phyloP scores from a whole-genome alignment of 2,888 invertebrate species.

The Dryobotodes eremita region DNA sequence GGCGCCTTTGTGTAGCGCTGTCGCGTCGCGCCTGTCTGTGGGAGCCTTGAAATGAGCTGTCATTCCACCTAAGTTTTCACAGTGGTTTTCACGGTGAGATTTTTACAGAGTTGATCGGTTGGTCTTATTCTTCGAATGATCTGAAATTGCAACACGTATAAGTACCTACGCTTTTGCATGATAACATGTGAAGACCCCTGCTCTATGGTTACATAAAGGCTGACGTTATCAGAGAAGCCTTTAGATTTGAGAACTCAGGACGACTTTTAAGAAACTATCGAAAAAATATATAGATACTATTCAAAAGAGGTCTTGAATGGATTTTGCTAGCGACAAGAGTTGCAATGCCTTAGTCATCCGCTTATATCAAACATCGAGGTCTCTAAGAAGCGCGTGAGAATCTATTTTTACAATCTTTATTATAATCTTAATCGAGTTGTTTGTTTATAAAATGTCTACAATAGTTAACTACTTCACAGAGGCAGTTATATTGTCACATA shows the following conservation, averaged over 20 bases:
- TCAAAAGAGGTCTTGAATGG: background rate
- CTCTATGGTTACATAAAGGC: too few species aligned
- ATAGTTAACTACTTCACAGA: background rate
- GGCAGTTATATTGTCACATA: background rate
- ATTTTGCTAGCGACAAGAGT: constrained; percentile 1
- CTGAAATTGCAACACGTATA: too few species aligned
- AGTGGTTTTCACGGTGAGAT: background rate
- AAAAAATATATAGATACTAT: background rate
- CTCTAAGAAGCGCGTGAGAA: background rate
- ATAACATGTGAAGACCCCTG: too few species aligned
- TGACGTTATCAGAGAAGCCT: background rate
- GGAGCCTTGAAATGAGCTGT: background rate
- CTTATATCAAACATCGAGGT: background rate
- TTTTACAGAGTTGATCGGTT: background rate
- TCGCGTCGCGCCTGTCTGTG: too few species aligned
- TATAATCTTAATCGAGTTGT: constrained; percentile 4
- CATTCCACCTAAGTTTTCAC: background rate
- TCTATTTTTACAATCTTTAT: background rate
- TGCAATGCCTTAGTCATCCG: constrained; percentile 2
- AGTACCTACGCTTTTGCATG: too few species aligned
- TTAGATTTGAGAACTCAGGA: background rate
- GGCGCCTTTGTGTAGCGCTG: too few species aligned
- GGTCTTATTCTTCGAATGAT: background rate
- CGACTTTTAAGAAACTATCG: background rate
- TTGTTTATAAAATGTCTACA: constrained; percentile 17